Evolutionary conservation across 2,888 invertebrate genomes (phyloP).

Genomic region (Ditylenchus weischeri): DNA sequence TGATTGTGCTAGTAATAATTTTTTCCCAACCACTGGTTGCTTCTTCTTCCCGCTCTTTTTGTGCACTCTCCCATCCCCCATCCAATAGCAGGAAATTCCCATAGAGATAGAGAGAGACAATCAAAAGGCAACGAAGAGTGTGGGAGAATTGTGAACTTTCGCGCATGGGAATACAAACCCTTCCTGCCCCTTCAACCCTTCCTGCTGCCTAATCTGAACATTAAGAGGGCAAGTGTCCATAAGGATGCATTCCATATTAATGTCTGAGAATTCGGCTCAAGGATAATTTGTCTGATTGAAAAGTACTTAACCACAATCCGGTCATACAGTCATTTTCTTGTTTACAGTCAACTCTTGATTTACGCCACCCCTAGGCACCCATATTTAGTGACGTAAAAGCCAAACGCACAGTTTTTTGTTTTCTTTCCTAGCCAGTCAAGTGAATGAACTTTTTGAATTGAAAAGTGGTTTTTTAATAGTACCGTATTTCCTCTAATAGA

Average conservation of each 20-base stretch:
- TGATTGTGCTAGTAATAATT: background rate
- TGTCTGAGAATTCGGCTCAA: slow-evolving; percentile 1
- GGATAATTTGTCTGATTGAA: background rate
- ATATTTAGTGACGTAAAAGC: too few relatives aligned
- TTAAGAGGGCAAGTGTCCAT: background rate
- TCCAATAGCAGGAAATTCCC: slow-evolving; percentile 2
- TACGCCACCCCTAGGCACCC: too few relatives aligned
- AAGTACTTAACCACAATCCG: too few relatives aligned
- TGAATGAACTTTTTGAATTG: too few relatives aligned
- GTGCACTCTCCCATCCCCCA: slow-evolving; percentile 2
- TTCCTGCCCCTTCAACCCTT: background rate
- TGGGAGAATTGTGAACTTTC: slow-evolving; percentile 10
- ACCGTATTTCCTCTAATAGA: too few relatives aligned
- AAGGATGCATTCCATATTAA: background rate
- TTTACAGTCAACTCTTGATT: too few relatives aligned
- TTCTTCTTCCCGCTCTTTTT: background rate
- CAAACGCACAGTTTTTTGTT: too few relatives aligned
- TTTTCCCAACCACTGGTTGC: slow-evolving; percentile 4
- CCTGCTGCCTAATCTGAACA: background rate
- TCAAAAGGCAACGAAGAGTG: slow-evolving; percentile 11
- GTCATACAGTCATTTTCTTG: too few relatives aligned
- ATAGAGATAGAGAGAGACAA: slow-evolving; percentile 9
- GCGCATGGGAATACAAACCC: slow-evolving; percentile 6
- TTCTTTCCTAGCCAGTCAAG: too few relatives aligned
- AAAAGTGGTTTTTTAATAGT: too few relatives aligned